Evolutionary conservation across 2,797 vertebrate species (phyloP).

Genomic region (Varecia variegata): DNA sequence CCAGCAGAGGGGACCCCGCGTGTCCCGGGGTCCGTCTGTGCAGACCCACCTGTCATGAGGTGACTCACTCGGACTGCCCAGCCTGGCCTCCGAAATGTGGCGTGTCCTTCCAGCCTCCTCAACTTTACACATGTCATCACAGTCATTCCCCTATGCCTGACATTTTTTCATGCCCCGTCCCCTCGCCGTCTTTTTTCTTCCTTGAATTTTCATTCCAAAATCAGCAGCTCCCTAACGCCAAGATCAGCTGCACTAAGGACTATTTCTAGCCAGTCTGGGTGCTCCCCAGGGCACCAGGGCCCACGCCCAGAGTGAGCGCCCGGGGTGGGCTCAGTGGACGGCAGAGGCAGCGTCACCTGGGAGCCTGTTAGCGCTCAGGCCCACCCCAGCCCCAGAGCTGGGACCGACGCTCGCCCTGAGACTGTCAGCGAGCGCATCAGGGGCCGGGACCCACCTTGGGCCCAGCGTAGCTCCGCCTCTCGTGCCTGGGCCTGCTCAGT

Average conservation of each 20-base stretch:
- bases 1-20: accelerated
- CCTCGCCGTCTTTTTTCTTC: not conserved
- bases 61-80: not conserved
- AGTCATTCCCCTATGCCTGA: not conserved
- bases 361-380: not conserved
- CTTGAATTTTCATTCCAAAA: not conserved
- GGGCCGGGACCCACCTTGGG: accelerated
- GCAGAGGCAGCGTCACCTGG: accelerated
- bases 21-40: too few species aligned
- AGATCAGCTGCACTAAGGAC: not conserved
- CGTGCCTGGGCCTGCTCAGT: not conserved
- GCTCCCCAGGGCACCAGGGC: not conserved
- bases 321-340: too few species aligned
- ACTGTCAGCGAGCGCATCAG: accelerated
- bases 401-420: accelerated
- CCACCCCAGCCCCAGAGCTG: too few species aligned
- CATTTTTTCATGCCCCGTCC: accelerated
- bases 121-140: not conserved
- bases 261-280: not conserved
- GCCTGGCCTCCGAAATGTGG: too few species aligned
- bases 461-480: not conserved
- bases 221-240: not conserved
- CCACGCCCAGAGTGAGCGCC: accelerated
- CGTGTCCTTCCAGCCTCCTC: too few species aligned
- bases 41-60: not conserved